Evolutionary conservation across 2,888 invertebrate genomes (phyloP).

Genomic region (Scaptodrosophila latifasciaeformis): DNA sequence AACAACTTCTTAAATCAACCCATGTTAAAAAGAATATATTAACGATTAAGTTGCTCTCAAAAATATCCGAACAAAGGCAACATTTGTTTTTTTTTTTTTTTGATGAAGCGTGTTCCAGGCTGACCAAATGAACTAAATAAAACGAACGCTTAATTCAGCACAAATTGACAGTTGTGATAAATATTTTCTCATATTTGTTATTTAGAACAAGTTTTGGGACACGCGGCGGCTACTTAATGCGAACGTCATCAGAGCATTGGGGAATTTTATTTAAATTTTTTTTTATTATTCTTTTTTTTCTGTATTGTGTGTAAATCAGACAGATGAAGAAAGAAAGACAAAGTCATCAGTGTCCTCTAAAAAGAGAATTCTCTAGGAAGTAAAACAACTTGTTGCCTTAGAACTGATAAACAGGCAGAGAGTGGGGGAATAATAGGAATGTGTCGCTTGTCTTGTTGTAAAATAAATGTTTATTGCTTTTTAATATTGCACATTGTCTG

Average conservation of each 20-base stretch:
- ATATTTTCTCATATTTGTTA: not conserved
- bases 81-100: too few species aligned
- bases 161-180: not conserved
- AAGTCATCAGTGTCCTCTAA: too few species aligned
- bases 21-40: too few species aligned
- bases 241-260: conserved; percentile 20
- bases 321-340: too few species aligned
- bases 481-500: conserved; percentile 70
- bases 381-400: too few species aligned
- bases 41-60: too few species aligned
- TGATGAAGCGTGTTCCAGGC: too few species aligned
- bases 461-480: conserved; percentile 69
- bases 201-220: conserved; percentile 4
- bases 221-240: conserved; percentile 3
- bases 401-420: too few species aligned
- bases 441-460: conserved; percentile 59
- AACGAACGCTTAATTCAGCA: conserved; percentile 6
- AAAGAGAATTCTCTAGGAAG: too few species aligned
- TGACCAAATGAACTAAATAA: not conserved
- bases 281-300: too few species aligned
- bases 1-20: too few species aligned
- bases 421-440: conserved; percentile 26
- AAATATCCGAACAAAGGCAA: too few species aligned
- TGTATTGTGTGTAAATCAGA: conserved; percentile 35
- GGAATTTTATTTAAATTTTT: conserved; percentile 23